Conservation (phyloP, 2,113 vertebrate genomes). For the Anoura caudifer region DNA sequence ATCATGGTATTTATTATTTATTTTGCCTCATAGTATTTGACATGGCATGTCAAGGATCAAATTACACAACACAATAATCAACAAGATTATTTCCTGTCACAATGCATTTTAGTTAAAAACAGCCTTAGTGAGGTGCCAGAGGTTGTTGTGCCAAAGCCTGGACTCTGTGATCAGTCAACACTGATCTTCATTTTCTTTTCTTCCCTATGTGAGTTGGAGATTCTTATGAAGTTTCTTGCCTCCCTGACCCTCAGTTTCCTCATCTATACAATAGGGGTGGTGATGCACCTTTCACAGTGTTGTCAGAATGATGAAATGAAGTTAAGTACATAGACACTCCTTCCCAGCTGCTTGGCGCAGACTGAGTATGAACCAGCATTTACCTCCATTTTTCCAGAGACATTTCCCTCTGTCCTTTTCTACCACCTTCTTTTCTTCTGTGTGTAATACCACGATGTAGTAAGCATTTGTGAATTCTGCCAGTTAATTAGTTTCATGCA, state of each 20-base stretch:
- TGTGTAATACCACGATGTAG: not conserved
- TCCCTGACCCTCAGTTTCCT: not conserved
- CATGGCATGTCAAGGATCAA: not conserved
- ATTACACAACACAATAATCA: not conserved
- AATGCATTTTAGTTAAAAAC: not conserved
- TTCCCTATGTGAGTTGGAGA: not conserved
- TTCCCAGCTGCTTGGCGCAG: not conserved
- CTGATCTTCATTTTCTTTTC: not conserved
- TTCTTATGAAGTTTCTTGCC: not conserved
- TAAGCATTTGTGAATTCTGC: slow-evolving; percentile 50
- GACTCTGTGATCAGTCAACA: not conserved
- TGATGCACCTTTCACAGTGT: not conserved
- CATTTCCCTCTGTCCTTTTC: not conserved
- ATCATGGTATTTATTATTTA: not conserved
- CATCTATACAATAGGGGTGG: not conserved
- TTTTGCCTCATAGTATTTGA: not conserved
- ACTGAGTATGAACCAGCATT: accelerated
- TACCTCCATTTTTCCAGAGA: not conserved
- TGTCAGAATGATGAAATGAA: not conserved
- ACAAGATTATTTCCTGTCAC: not conserved
- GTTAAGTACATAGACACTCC: too few relatives aligned
- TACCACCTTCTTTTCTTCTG: not conserved
- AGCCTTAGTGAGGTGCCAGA: not conserved
- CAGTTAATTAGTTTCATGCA: slow-evolving; percentile 67
- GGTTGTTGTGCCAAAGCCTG: not conserved